These are phyloP conservation scores for Acanthurus tractus DNA, from an alignment of 2,797 vertebrate species.

Conservation along the genomic window DNA sequence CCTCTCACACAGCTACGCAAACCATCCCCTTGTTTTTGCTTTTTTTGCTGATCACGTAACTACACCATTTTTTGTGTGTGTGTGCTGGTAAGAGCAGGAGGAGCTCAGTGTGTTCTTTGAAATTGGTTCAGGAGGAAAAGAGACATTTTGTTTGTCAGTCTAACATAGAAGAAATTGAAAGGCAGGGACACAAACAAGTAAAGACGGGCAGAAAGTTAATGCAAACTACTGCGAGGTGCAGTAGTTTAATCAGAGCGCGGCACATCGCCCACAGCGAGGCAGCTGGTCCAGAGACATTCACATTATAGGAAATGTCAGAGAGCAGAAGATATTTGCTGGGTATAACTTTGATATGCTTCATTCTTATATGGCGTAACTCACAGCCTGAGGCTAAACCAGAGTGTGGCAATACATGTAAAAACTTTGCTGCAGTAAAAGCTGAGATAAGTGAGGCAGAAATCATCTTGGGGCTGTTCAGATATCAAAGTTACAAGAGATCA, in stretches of 20 bases:
- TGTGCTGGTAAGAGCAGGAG: conserved; percentile 48
- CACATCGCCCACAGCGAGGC: neutral
- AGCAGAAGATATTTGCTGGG: conserved; percentile 3
- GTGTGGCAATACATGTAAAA: conserved; percentile 1
- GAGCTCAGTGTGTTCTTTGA: conserved; percentile 54
- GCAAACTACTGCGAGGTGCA: conserved; percentile 4
- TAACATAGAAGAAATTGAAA: conserved; percentile 25
- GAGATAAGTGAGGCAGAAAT: neutral
- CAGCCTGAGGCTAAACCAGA: conserved; percentile 10
- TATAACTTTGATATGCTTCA: conserved; percentile 21
- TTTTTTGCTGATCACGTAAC: conserved; percentile 60
- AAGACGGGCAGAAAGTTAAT: conserved; percentile 30
- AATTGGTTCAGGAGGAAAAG: conserved; percentile 55
- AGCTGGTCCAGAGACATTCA: conserved; percentile 28
- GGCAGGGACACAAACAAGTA: conserved; percentile 34
- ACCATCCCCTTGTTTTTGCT: conserved; percentile 62
- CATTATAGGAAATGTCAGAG: conserved; percentile 38
- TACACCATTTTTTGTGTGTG: conserved; percentile 23
- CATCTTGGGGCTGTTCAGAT: neutral
- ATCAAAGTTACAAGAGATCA: neutral
- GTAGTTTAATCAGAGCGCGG: conserved; percentile 22
- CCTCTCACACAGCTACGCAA: conserved; percentile 68
- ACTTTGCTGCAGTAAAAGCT: neutral
- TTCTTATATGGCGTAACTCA: conserved; percentile 19
- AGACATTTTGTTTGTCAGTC: conserved; percentile 25